Conservation (phyloP, 2,797 vertebrate species). For the Argentina silus region DNA sequence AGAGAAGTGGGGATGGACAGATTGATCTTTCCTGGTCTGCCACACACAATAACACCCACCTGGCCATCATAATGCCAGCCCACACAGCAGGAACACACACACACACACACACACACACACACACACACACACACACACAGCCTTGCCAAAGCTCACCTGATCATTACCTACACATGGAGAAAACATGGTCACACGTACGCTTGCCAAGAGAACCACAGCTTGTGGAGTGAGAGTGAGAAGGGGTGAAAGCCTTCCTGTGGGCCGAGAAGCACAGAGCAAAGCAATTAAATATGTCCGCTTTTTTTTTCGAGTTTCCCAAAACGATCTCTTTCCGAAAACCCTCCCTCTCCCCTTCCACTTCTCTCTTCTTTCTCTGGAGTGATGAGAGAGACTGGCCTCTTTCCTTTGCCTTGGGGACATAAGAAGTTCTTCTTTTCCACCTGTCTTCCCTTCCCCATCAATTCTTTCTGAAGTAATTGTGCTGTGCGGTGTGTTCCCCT, state of each 20-base stretch:
- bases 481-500: background rate
- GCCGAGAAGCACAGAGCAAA: slow-evolving; percentile 21
- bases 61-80: slow-evolving; percentile 46
- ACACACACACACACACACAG: slow-evolving; percentile 32
- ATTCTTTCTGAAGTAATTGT: background rate
- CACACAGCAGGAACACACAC: slow-evolving; percentile 20
- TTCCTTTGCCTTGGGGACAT: background rate
- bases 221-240: slow-evolving; percentile 38
- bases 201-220: slow-evolving; percentile 56
- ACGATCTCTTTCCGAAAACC: no score
- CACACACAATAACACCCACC: slow-evolving; percentile 41
- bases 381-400: background rate
- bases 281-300: slow-evolving; percentile 1
- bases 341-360: no score
- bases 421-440: background rate
- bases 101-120: slow-evolving; percentile 13
- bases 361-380: no score
- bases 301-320: no score
- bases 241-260: slow-evolving; percentile 44
- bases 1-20: slow-evolving; percentile 22
- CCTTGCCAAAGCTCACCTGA: slow-evolving; percentile 53
- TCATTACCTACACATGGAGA: slow-evolving; percentile 60
- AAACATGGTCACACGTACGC: slow-evolving; percentile 47
- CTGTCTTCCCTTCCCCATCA: background rate
- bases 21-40: slow-evolving; percentile 36